Conservation (phyloP, 2,888 invertebrate species). For the Abscondita cerata region DNA sequence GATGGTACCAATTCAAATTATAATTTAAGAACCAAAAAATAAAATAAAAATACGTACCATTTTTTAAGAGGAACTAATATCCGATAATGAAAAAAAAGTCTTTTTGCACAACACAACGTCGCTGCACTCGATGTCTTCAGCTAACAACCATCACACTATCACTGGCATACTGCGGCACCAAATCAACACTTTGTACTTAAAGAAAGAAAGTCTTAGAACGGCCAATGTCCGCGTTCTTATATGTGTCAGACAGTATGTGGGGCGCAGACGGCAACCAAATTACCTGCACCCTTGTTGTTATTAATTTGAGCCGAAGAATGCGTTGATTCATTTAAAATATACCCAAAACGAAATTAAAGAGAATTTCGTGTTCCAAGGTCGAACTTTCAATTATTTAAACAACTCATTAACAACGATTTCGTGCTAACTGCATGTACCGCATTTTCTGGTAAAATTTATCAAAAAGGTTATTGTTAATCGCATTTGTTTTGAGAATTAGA, state of each 20-base stretch:
- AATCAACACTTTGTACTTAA: constrained; percentile 32
- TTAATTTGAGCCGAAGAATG: background rate
- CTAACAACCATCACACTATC: constrained; percentile 37
- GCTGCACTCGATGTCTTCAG: constrained; percentile 28
- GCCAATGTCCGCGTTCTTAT: constrained; percentile 43
- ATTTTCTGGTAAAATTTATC: too few relatives aligned
- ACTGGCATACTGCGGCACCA: constrained; percentile 35
- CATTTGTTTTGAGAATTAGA: too few relatives aligned
- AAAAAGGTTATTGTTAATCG: too few relatives aligned
- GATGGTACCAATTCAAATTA: too few relatives aligned
- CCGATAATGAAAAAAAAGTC: constrained; percentile 5
- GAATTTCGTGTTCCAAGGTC: background rate
- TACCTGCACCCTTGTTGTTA: constrained; percentile 22
- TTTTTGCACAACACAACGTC: constrained; percentile 16
- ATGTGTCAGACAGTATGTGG: constrained; percentile 42
- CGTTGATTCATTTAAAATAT: constrained; percentile 1
- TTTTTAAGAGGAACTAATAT: constrained; percentile 19
- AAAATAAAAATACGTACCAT: constrained; percentile 22
- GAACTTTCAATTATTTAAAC: constrained; percentile 4
- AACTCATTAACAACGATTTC: too few relatives aligned
- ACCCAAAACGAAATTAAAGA: background rate
- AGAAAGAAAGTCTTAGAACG: constrained; percentile 45
- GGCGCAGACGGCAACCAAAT: constrained; percentile 29
- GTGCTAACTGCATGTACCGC: too few relatives aligned
- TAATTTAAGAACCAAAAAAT: too few relatives aligned